Evolutionary conservation across 2,113 vertebrate species (phyloP).

Genomic region (Mellivora capensis): DNA sequence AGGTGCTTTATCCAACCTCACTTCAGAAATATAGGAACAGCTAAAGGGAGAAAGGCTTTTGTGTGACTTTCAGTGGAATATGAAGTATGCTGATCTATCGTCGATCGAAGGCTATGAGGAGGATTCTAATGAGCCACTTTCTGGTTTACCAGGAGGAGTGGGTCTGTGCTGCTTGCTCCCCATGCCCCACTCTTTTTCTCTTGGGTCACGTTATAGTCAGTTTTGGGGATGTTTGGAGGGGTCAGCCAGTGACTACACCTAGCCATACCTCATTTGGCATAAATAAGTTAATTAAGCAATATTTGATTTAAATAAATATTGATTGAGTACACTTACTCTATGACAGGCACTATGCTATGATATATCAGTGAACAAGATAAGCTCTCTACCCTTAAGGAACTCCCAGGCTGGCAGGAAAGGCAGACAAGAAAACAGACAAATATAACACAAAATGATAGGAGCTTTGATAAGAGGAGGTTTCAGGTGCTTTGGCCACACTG

Average conservation of each 20-base stretch:
- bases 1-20: not conserved
- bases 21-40: conserved; percentile 3
- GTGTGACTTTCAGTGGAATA: not conserved
- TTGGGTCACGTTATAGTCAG: not conserved
- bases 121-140: not conserved
- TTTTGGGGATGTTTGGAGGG: not conserved
- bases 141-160: not conserved
- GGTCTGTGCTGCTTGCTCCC: not conserved
- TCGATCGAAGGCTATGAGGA: not conserved
- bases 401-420: not conserved
- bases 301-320: conserved; percentile 52
- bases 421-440: not conserved
- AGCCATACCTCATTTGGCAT: not conserved
- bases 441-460: not conserved
- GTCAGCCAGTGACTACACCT: not conserved
- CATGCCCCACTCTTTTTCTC: not conserved
- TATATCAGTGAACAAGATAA: not conserved
- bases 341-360: not conserved
- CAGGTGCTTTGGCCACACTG: not conserved
- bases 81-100: not conserved
- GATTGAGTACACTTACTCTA: conserved; percentile 4
- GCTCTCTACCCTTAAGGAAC: not conserved
- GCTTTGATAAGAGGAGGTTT: not conserved
- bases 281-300: conserved; percentile 41
- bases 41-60: not conserved